phyloP scores from a whole-genome alignment of 2,888 invertebrate genomes.

The Drosophila paranaensis region DNA sequence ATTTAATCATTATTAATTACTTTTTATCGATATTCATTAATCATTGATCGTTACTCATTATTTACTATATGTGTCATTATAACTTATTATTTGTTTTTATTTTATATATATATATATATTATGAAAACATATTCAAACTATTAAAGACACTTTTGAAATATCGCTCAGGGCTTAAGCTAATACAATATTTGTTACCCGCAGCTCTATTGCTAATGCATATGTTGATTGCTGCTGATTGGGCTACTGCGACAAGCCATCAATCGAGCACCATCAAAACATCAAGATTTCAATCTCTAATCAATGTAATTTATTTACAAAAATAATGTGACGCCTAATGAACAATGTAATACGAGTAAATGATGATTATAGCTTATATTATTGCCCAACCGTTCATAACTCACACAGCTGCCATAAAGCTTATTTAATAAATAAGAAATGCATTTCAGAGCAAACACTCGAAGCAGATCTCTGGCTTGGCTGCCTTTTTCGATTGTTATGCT shows the following conservation, averaged over 20 bases:
- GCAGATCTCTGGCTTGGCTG: not conserved
- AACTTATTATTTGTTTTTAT: not conserved
- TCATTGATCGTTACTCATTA: not conserved
- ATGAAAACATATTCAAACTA: not conserved
- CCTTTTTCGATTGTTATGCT: constrained; percentile 7
- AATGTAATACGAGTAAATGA: constrained; percentile 6
- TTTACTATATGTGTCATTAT: not conserved
- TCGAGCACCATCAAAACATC: not conserved
- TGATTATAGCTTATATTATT: not conserved
- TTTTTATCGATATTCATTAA: not conserved
- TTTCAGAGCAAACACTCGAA: not conserved
- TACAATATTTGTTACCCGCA: not conserved
- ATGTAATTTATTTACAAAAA: constrained; percentile 6
- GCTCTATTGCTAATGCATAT: constrained; percentile 2
- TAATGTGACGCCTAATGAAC: constrained; percentile 4
- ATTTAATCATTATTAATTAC: not conserved
- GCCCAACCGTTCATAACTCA: constrained; percentile 1
- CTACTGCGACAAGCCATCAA: not conserved
- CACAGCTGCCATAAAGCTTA: not conserved
- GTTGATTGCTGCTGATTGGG: not conserved
- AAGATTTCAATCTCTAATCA: not conserved
- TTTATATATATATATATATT: not conserved
- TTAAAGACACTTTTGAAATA: not conserved
- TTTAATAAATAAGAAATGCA: constrained; percentile 11
- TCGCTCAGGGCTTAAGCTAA: not conserved